A percentile compares a stretch with the other conserved stretches of the same genome.
Evolutionary conservation across 2,888 invertebrate genomes (phyloP).

Genomic region (Cancer borealis): DNA sequence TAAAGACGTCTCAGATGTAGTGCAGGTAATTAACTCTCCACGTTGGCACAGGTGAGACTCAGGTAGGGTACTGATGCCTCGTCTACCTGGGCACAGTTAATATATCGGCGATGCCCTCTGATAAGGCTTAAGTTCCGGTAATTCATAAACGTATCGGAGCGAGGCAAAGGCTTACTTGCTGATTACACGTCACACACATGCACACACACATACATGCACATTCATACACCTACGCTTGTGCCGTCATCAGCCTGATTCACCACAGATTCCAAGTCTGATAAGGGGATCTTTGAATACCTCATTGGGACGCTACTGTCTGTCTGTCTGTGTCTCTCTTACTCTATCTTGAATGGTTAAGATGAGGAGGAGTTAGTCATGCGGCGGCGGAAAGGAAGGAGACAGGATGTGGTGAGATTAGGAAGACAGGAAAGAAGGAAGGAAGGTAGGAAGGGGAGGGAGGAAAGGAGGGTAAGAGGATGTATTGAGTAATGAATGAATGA

Average conservation of each 20-base stretch:
- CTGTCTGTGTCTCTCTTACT: background rate
- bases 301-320: background rate
- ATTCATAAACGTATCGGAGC: background rate
- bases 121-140: background rate
- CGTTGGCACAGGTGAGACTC: background rate
- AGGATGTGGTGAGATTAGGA: background rate
- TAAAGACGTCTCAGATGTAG: background rate
- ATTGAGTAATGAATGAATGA: background rate
- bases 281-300: background rate
- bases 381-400: too few relatives aligned
- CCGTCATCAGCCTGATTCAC: background rate
- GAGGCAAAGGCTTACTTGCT: background rate
- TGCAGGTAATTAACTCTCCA: background rate
- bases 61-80: background rate
- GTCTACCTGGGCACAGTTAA: background rate
- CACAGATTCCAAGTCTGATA: slow-evolving; percentile 12
- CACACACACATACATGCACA: background rate
- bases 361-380: background rate
- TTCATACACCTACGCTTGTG: background rate
- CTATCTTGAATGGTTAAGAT: background rate
- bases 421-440: background rate
- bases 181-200: slow-evolving; percentile 9
- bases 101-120: background rate
- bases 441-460: background rate
- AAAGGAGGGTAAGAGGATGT: background rate